Conservation (phyloP, 2,797 vertebrate species). For the Alfaro cultratus region DNA sequence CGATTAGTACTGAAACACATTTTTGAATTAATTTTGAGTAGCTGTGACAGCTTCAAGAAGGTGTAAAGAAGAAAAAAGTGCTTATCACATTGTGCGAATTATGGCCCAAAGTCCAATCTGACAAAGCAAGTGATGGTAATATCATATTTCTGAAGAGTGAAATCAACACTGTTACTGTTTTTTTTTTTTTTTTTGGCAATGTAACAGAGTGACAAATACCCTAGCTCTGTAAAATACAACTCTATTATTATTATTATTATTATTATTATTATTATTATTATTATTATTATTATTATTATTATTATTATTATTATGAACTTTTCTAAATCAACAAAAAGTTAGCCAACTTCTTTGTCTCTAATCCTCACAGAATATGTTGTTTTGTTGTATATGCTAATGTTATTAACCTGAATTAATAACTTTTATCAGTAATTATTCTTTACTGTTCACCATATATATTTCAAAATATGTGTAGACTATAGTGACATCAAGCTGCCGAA, state of each 20-base stretch:
- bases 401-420: not conserved
- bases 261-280: no score
- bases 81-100: not conserved
- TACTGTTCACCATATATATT: not conserved
- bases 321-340: not conserved
- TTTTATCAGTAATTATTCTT: not conserved
- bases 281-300: no score
- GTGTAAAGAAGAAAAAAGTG: not conserved
- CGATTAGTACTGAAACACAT: not conserved
- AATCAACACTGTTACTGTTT: not conserved
- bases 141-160: not conserved
- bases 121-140: not conserved
- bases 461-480: not conserved
- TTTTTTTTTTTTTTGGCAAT: not conserved
- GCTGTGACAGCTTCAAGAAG: not conserved
- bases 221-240: not conserved
- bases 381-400: not conserved
- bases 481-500: slow-evolving; percentile 4
- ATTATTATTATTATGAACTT: not conserved
- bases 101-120: not conserved
- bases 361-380: not conserved
- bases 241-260: no score
- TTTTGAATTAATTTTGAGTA: not conserved
- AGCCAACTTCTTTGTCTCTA: not conserved
- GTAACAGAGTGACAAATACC: not conserved